Evolutionary conservation across 2,113 vertebrate genomes (phyloP).

Genomic region (Syngnathus floridae): DNA sequence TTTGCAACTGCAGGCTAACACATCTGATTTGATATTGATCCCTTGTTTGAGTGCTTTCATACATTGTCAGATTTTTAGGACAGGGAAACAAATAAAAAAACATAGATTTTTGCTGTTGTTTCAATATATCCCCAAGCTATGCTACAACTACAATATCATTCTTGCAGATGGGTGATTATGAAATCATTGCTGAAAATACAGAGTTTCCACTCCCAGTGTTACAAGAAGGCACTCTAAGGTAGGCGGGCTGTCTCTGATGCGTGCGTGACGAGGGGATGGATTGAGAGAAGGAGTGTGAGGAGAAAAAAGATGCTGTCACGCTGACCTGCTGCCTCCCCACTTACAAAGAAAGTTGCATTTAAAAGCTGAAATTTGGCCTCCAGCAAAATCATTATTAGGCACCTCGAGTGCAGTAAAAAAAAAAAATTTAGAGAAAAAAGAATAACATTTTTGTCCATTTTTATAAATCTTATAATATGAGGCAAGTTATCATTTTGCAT

Average conservation of each 20-base stretch:
- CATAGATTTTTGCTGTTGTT: background rate
- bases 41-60: slow-evolving; percentile 16
- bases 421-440: background rate
- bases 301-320: slow-evolving; percentile 24
- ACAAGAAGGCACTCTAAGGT: slow-evolving; percentile 18
- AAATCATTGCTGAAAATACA: slow-evolving; percentile 1
- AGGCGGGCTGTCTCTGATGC: slow-evolving; percentile 31
- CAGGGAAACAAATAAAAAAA: background rate
- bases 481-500: background rate
- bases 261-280: slow-evolving; percentile 32
- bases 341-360: background rate
- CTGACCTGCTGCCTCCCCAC: background rate
- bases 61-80: slow-evolving; percentile 12
- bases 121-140: background rate
- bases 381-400: background rate
- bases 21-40: slow-evolving; percentile 38
- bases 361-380: background rate
- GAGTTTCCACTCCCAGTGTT: slow-evolving; percentile 11
- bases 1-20: slow-evolving; percentile 26
- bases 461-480: background rate
- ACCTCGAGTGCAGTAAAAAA: background rate
- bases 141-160: background rate
- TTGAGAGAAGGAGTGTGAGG: slow-evolving; percentile 12
- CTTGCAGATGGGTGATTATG: background rate
- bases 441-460: background rate